Evolutionary conservation across 2,113 vertebrate genomes (phyloP).

Genomic region (Nothoprocta perdicaria): DNA sequence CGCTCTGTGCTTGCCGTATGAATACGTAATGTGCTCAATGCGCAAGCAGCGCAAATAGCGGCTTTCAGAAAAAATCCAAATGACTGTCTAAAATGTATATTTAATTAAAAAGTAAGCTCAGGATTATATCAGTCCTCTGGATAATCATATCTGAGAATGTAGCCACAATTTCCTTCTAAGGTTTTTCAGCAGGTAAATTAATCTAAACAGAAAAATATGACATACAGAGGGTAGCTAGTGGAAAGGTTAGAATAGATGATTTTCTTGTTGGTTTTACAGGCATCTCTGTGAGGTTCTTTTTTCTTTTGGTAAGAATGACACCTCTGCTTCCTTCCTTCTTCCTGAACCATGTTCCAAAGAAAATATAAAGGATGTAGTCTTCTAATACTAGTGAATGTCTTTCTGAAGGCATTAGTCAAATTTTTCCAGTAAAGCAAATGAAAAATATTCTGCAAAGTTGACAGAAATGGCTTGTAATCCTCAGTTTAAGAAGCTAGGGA

Average conservation of each 20-base stretch:
- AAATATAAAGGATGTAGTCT: background rate
- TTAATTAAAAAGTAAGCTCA: background rate
- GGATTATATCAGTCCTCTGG: background rate
- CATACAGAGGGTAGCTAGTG: background rate
- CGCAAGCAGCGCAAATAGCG: slow-evolving; percentile 34
- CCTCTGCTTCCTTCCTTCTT: background rate
- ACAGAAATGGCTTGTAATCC: background rate
- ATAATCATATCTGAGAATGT: background rate
- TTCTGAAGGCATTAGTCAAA: background rate
- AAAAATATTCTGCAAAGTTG: background rate
- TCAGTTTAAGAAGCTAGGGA: background rate
- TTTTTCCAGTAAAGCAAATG: background rate
- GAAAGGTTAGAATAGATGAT: background rate
- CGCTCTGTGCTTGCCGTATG: slow-evolving; percentile 67
- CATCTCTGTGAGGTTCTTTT: background rate
- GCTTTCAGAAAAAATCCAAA: background rate
- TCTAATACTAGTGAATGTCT: background rate
- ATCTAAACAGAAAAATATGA: background rate
- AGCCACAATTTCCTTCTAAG: background rate
- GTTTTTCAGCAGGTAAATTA: background rate
- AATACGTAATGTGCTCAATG: slow-evolving; percentile 57
- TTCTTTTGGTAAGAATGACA: background rate
- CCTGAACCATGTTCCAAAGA: background rate
- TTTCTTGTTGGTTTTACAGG: background rate
- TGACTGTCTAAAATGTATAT: background rate